Evolutionary conservation across 2,888 invertebrate genomes (phyloP).

Genomic region (Adineta ricciae): DNA sequence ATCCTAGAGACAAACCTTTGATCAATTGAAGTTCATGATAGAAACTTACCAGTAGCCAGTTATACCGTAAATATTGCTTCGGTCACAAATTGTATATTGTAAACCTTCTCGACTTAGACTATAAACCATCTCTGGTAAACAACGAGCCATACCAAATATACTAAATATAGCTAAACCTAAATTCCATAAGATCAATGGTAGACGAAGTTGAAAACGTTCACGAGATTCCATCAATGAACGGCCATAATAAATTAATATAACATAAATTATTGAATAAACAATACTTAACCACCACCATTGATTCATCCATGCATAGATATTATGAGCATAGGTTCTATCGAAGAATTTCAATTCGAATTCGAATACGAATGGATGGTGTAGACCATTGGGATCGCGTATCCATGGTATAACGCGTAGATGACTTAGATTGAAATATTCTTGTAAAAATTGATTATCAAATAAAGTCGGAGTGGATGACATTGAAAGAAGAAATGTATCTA

Average conservation of each 20-base stretch:
- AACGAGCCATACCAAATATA: slow-evolving; percentile 31
- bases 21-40: too few relatives aligned
- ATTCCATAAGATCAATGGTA: slow-evolving; percentile 34
- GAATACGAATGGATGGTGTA: slow-evolving; percentile 29
- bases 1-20: background rate
- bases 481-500: background rate
- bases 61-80: slow-evolving; percentile 36
- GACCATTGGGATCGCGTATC: background rate
- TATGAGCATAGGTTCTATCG: slow-evolving; percentile 22
- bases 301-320: slow-evolving; percentile 30
- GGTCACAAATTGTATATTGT: slow-evolving; percentile 36
- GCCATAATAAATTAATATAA: slow-evolving; percentile 28
- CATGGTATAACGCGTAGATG: background rate
- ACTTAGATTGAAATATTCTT: background rate
- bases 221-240: slow-evolving; percentile 32
- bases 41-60: slow-evolving; percentile 42
- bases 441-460: background rate
- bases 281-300: slow-evolving; percentile 31
- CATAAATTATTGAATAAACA: slow-evolving; percentile 20
- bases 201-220: slow-evolving; percentile 26
- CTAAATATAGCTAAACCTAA: slow-evolving; percentile 34
- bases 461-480: background rate
- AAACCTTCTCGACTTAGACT: slow-evolving; percentile 25
- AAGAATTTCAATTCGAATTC: slow-evolving; percentile 28
- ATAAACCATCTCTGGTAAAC: slow-evolving; percentile 34